Percentiles rank a stretch among this genome's conserved stretches.
These are phyloP conservation scores for Eospalax fontanierii DNA, from an alignment of 2,797 vertebrate genomes.

Conservation along the genomic window DNA sequence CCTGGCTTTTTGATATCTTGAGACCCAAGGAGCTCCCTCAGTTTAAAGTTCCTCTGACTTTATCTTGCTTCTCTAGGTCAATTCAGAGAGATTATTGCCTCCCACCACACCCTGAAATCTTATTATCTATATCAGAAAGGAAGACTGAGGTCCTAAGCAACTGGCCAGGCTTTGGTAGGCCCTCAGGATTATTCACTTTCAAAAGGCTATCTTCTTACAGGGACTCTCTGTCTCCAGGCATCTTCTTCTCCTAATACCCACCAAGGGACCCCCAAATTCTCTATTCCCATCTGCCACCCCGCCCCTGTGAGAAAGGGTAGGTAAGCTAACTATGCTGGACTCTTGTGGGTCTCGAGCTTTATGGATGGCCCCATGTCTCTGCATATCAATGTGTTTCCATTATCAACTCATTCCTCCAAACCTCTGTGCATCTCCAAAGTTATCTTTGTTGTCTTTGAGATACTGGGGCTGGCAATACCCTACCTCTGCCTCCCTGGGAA, in stretches of 20 bases:
- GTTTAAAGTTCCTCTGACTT: not conserved
- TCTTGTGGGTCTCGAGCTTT: not conserved
- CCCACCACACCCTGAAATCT: not conserved
- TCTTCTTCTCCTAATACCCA: not conserved
- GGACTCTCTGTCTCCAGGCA: not conserved
- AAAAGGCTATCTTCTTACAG: not conserved
- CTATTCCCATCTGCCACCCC: not conserved
- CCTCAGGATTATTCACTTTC: not conserved
- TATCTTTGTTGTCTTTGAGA: not conserved
- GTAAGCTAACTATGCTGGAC: not conserved
- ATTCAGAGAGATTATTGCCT: not conserved
- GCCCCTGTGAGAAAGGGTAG: not conserved
- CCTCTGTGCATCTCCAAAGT: not conserved
- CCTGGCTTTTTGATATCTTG: not conserved
- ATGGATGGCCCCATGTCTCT: too few relatives aligned
- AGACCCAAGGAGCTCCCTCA: not conserved
- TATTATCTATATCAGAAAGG: not conserved
- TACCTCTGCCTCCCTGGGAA: not conserved
- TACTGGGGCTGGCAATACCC: not conserved
- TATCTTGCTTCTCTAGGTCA: not conserved
- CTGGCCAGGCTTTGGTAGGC: not conserved
- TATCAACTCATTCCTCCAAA: not conserved
- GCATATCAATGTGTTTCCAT: too few relatives aligned
- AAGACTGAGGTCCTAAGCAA: too few relatives aligned
- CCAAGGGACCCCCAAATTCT: not conserved